phyloP scores from a whole-genome alignment of 2,888 invertebrate species.

The Athripsodes cinereus region DNA sequence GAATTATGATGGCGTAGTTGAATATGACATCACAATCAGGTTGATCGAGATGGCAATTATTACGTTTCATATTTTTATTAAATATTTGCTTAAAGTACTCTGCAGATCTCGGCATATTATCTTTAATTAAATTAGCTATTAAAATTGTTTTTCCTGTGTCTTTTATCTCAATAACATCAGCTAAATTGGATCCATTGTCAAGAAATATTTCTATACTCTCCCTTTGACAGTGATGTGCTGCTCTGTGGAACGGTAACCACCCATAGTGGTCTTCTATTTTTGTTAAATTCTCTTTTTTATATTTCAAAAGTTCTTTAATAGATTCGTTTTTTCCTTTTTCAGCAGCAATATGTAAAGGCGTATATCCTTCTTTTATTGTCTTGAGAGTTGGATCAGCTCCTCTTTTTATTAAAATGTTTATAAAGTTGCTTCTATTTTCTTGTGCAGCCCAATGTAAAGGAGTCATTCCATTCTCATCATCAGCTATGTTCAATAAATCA shows the following conservation, averaged over 20 bases:
- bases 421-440: constrained; percentile 45
- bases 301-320: constrained; percentile 28
- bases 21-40: constrained; percentile 44
- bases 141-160: constrained; percentile 40
- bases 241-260: constrained; percentile 43
- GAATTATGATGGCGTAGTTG: constrained; percentile 47
- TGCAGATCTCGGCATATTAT: constrained; percentile 48
- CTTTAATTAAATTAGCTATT: constrained; percentile 49
- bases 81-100: constrained; percentile 49
- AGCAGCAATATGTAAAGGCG: constrained; percentile 46
- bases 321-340: constrained; percentile 39
- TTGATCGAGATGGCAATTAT: constrained; percentile 41
- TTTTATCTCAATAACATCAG: constrained; percentile 36
- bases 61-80: constrained; percentile 46
- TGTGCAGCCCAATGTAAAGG: constrained; percentile 52
- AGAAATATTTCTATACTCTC: constrained; percentile 47
- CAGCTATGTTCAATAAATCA: constrained; percentile 7
- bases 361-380: constrained; percentile 38
- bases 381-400: constrained; percentile 45
- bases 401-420: constrained; percentile 40
- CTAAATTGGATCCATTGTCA: constrained; percentile 44
- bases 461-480: constrained; percentile 38
- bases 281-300: constrained; percentile 2
- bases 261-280: constrained; percentile 30
- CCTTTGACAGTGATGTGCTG: constrained; percentile 52